Conservation (phyloP, 1,140 invertebrate species). For the Calycopis cecrops region DNA sequence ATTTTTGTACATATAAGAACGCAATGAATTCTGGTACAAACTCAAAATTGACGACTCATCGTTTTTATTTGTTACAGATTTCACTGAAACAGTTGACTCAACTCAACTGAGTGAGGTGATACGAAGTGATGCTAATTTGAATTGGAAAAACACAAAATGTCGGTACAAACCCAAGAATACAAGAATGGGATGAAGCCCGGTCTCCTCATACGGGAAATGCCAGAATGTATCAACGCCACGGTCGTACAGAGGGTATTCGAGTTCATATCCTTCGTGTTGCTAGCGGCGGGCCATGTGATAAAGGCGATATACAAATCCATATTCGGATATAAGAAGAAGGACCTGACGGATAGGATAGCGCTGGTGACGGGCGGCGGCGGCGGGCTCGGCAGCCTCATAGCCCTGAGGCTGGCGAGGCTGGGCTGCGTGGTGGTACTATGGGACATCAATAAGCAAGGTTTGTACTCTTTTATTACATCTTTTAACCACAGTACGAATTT, state of each 20-base stretch:
- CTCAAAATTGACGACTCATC: too few species aligned
- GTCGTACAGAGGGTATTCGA: conserved; percentile 76
- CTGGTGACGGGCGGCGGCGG: conserved; percentile 93
- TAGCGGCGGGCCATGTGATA: conserved; percentile 73
- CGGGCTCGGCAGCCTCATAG: conserved; percentile 91
- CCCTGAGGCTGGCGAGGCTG: conserved; percentile 84
- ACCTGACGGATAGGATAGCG: conserved; percentile 83
- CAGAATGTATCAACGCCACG: conserved; percentile 62
- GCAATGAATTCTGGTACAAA: too few species aligned
- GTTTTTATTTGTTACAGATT: conserved; percentile 41
- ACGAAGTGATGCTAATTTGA: conserved; percentile 14
- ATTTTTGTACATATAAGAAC: too few species aligned
- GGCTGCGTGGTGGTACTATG: conserved; percentile 90
- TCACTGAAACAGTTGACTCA: conserved; percentile 3
- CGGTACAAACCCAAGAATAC: conserved; percentile 55
- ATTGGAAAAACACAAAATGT: conserved; percentile 37
- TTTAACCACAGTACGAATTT: too few species aligned
- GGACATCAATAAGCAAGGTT: conserved; percentile 92
- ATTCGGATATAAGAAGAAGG: conserved; percentile 74
- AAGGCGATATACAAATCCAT: conserved; percentile 71
- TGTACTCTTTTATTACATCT: conserved; percentile 47
- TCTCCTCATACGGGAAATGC: conserved; percentile 61
- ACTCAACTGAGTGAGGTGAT: not conserved
- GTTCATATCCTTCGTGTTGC: conserved; percentile 78
- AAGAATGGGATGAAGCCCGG: conserved; percentile 60